These are phyloP conservation scores for Glaucopsyche alexis DNA, from an alignment of 2,888 invertebrate species.

Conservation along the genomic window DNA sequence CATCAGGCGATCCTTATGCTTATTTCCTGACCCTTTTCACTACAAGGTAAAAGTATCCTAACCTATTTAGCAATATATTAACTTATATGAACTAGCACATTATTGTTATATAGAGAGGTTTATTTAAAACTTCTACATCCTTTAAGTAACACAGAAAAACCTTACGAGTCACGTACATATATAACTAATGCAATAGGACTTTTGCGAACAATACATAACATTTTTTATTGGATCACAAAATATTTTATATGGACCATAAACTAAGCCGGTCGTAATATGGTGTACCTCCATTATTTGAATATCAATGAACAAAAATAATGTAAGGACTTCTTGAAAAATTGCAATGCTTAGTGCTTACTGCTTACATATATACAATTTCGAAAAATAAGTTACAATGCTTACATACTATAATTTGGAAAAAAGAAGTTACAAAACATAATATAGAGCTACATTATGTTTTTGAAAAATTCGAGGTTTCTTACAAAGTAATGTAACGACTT, in stretches of 20 bases:
- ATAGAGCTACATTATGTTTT: too few relatives aligned
- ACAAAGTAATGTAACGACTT: too few relatives aligned
- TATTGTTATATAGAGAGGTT: neutral
- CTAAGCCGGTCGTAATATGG: neutral
- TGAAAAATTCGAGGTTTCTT: too few relatives aligned
- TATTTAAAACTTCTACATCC: neutral
- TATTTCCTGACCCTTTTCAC: too few relatives aligned
- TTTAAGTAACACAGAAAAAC: neutral
- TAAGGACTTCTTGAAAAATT: neutral
- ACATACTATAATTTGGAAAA: neutral
- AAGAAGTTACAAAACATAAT: too few relatives aligned
- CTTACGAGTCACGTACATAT: neutral
- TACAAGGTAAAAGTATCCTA: too few relatives aligned
- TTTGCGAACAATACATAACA: slow-evolving; percentile 22
- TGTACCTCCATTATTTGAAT: slow-evolving; percentile 17
- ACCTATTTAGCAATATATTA: too few relatives aligned
- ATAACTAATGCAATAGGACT: slow-evolving; percentile 7
- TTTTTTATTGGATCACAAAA: slow-evolving; percentile 28
- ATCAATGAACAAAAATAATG: neutral
- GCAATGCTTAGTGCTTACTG: too few relatives aligned
- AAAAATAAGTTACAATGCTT: neutral
- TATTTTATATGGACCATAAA: slow-evolving; percentile 21
- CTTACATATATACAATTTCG: neutral
- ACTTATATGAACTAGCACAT: too few relatives aligned
- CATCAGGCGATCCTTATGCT: too few relatives aligned